Percentiles rank a stretch among this genome's conserved stretches.
These are phyloP conservation scores for Babylonia areolata DNA, from an alignment of 1,140 invertebrate species.

Conservation along the genomic window DNA sequence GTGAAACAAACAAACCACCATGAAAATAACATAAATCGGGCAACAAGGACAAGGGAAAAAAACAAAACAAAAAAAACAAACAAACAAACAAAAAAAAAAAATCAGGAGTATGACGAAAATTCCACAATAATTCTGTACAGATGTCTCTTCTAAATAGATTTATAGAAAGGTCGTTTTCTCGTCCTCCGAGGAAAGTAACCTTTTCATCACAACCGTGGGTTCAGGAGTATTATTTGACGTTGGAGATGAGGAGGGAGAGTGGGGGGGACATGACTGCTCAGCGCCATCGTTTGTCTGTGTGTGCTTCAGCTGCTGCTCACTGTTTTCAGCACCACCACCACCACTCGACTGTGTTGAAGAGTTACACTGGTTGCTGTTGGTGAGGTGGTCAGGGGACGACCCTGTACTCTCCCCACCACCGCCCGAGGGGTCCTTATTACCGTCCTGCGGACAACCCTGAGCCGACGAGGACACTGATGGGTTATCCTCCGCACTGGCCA, in stretches of 20 bases:
- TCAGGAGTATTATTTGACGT: not conserved
- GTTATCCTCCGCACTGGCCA: not conserved
- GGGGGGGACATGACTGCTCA: not conserved
- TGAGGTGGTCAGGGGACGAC: not conserved
- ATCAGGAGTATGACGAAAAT: not conserved
- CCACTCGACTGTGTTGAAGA: not conserved
- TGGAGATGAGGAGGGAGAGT: not conserved
- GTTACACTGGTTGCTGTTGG: not conserved
- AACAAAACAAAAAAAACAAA: not conserved
- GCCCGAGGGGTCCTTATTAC: no score
- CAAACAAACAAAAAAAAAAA: not conserved
- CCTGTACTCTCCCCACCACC: no score
- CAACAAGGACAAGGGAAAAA: no score
- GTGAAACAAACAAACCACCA: no score
- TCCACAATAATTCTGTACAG: not conserved
- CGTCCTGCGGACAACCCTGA: no score
- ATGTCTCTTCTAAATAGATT: not conserved
- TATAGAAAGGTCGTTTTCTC: not conserved
- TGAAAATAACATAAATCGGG: no score
- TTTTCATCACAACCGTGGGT: constrained; percentile 11
- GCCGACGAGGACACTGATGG: not conserved
- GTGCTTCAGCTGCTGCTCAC: not conserved
- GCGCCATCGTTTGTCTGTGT: not conserved
- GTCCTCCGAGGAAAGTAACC: not conserved
- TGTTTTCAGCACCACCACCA: no score